A percentile compares a stretch with the other conserved stretches of the same genome.
phyloP scores from a whole-genome alignment of 2,797 vertebrate species.

The Loris lydekkerianus region DNA sequence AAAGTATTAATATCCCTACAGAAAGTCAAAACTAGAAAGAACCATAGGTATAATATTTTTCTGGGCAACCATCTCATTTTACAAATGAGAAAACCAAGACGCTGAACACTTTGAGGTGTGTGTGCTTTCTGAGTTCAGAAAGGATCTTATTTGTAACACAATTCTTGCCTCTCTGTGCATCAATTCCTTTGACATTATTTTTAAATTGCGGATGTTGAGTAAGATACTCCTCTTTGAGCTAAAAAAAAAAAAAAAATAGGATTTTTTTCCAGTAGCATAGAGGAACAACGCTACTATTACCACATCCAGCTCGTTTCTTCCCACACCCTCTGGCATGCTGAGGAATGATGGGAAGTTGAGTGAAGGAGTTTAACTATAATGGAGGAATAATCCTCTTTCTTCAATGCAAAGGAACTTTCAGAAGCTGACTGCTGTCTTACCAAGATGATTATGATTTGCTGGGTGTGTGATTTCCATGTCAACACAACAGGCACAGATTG shows the following conservation, averaged over 20 bases:
- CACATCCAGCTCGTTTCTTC: neutral
- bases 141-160: neutral
- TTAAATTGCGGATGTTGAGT: neutral
- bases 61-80: neutral
- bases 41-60: neutral
- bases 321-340: neutral
- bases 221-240: neutral
- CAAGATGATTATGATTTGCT: neutral
- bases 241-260: neutral
- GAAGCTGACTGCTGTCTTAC: neutral
- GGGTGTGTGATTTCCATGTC: neutral
- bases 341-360: neutral
- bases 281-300: neutral
- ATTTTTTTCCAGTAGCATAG: neutral
- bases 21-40: conserved; percentile 16
- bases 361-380: neutral
- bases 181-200: conserved; percentile 51
- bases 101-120: neutral
- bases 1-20: neutral
- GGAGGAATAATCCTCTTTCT: neutral
- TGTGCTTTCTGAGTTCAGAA: neutral
- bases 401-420: neutral
- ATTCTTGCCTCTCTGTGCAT: neutral
- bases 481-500: neutral
- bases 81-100: neutral